Evolutionary conservation across 35 echinoderm and acorn worm species (phyloP), one percentile per base, ranked within the genome.

Genomic region (Diadema setosum): DNA sequence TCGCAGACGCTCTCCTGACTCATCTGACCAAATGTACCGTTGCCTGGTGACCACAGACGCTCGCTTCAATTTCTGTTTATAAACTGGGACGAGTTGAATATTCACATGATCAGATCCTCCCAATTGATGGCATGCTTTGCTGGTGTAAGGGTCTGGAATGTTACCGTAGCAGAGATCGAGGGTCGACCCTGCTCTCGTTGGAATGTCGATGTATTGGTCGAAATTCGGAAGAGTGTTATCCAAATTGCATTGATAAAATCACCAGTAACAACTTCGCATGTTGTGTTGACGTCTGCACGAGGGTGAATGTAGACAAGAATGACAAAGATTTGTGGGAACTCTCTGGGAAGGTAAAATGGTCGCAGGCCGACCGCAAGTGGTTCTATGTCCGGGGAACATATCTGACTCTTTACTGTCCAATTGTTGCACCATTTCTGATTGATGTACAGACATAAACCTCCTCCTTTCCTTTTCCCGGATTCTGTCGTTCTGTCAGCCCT

Each of bases 381-480:
- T 39, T 92, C 90, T n/a, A 92, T 65, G 82, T 92, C 84, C n/a
- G 83, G 70, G 27, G 74, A 59, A 59, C 90, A 87, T 31, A 65
- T 35, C 42, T 43, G 39, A 20, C 67, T 42, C 67, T 80, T 87
- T 9, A 92, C 37, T 12, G 16, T 3, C 39, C 50, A 58, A 52
- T 85, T 92, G 31, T 33, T 43, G 37, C 84, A 92, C 90, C 83
- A 86, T 58, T 40, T 76, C 11, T 61, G 69, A 42, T 92, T 86
- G 5, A 86, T 39, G 30, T 92, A 92, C 31, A 80, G 25, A 67
- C 90, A 87, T 1, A 87, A 70, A 46, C 83, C 73, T 11, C 90
- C 90, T 42, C 83, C 69, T 31, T 29, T 44, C 23, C 18, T 58
- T 63, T 92, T 92, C 17, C 81, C 60, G 0, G 78, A 83, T 5